Conservation (phyloP, 2,888 invertebrate genomes). For the Cyclophora punctaria region DNA sequence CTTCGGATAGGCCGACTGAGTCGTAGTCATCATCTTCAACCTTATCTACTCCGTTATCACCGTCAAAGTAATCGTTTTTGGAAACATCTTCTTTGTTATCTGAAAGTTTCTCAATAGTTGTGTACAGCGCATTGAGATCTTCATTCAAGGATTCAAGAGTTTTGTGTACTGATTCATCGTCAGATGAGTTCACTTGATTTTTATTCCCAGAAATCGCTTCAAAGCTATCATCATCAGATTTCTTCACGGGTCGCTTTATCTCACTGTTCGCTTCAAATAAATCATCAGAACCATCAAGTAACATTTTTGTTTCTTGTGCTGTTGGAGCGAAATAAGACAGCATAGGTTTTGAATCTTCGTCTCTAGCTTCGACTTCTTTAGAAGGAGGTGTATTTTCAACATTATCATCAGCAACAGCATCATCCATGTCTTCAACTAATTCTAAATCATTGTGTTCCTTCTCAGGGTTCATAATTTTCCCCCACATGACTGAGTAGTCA, state of each 20-base stretch:
- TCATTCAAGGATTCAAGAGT: constrained; percentile 39
- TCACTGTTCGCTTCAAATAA: no score
- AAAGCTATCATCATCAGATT: constrained; percentile 12
- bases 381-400: constrained; percentile 6
- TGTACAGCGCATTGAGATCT: constrained; percentile 42
- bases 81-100: neutral
- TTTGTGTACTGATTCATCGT: constrained; percentile 36
- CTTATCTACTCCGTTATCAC: constrained; percentile 1
- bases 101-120: constrained; percentile 21
- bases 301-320: constrained; percentile 19
- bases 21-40: no score
- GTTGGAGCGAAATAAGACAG: constrained; percentile 3
- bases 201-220: constrained; percentile 17
- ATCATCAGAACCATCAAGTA: constrained; percentile 25
- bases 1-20: no score
- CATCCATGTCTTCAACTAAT: constrained; percentile 12
- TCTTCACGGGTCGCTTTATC: no score
- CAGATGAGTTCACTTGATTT: constrained; percentile 3
- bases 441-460: constrained; percentile 6
- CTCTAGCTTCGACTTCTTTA: constrained; percentile 5
- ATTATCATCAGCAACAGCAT: constrained; percentile 3
- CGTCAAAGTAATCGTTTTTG: neutral
- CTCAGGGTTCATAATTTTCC: neutral
- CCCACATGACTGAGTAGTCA: constrained; percentile 20
- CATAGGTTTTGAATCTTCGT: neutral